Conservation (phyloP, 2,888 invertebrate species). For the Busseola fusca region DNA sequence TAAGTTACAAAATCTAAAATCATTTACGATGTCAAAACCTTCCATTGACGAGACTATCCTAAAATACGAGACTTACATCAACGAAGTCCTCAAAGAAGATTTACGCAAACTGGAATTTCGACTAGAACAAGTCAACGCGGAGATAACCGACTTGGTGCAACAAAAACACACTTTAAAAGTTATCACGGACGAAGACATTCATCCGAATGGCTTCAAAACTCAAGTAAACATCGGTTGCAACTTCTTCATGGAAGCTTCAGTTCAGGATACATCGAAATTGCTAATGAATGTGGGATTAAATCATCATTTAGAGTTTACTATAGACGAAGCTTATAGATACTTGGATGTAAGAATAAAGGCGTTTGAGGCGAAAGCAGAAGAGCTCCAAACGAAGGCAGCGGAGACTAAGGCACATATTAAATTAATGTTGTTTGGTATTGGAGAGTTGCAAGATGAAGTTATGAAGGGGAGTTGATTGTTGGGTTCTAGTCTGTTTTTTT, state of each 20-base stretch:
- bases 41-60: conserved; percentile 70
- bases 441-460: conserved; percentile 85
- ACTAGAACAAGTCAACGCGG: conserved; percentile 90
- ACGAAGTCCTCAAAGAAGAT: conserved; percentile 93
- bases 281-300: conserved; percentile 93
- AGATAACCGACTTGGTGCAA: conserved; percentile 92
- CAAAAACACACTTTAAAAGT: conserved; percentile 92
- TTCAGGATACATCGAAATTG: conserved; percentile 91
- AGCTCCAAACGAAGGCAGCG: conserved; percentile 91
- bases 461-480: conserved; percentile 35
- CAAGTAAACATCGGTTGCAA: conserved; percentile 94
- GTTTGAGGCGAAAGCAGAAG: conserved; percentile 90
- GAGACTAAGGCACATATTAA: conserved; percentile 94
- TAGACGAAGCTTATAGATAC: conserved; percentile 92
- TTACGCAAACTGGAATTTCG: conserved; percentile 89
- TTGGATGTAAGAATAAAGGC: conserved; percentile 91
- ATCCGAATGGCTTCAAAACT: conserved; percentile 83
- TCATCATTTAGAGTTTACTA: conserved; percentile 92
- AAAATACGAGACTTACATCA: conserved; percentile 93
- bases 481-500: background rate
- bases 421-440: conserved; percentile 92
- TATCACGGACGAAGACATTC: conserved; percentile 87
- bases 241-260: conserved; percentile 94
- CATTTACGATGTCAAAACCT: conserved; percentile 66
- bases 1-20: background rate